A percentile compares a stretch with the other conserved stretches of the same genome.
These are phyloP conservation scores for Okapia johnstoni DNA, from an alignment of 2,113 vertebrate genomes.

Conservation along the genomic window DNA sequence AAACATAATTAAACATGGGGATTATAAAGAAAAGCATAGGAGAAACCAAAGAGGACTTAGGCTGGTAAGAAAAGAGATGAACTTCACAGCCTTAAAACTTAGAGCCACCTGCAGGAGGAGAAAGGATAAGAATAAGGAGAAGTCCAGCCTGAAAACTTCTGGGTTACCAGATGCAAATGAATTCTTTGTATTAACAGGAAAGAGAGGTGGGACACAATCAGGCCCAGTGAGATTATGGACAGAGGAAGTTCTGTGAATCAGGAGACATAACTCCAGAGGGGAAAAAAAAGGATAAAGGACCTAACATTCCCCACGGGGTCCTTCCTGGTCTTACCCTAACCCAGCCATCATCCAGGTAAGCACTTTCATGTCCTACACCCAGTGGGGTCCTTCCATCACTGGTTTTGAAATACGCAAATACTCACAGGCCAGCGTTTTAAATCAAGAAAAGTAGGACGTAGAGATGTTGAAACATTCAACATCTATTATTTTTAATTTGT, in stretches of 20 bases:
- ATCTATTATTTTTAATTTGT: neutral
- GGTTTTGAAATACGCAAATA: neutral
- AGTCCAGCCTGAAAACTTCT: neutral
- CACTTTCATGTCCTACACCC: rapidly evolving
- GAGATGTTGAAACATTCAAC: neutral
- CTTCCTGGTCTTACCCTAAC: neutral
- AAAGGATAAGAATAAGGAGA: neutral
- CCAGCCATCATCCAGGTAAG: neutral
- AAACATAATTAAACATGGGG: neutral
- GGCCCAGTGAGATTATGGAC: neutral
- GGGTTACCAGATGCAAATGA: neutral
- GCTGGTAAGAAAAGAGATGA: neutral
- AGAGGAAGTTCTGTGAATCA: neutral
- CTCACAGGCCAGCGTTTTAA: neutral
- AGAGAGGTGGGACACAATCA: neutral
- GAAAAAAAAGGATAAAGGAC: neutral
- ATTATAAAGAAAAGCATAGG: neutral
- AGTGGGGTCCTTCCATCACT: neutral
- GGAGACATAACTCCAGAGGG: neutral
- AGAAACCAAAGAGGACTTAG: neutral
- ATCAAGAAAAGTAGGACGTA: neutral
- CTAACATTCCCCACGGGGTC: neutral
- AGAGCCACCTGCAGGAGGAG: neutral
- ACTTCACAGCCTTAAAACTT: neutral
- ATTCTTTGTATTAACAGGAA: neutral